Conservation (phyloP, 2,888 invertebrate species). For the Arctia plantaginis region DNA sequence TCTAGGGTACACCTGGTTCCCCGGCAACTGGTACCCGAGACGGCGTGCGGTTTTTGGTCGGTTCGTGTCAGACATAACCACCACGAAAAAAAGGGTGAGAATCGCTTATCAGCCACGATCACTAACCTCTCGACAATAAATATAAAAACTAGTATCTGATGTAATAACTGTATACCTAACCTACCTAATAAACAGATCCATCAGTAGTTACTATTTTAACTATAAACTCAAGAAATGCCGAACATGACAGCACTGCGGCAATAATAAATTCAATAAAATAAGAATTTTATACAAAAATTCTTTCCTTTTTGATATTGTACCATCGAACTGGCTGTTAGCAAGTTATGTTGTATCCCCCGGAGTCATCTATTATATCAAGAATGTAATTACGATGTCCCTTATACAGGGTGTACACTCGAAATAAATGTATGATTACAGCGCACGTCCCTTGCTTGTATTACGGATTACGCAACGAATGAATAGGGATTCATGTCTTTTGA, state of each 20-base stretch:
- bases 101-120: too few species aligned
- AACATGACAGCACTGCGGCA: not conserved
- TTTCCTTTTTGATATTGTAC: conserved; percentile 1
- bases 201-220: too few species aligned
- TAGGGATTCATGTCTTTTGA: conserved; percentile 14
- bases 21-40: too few species aligned
- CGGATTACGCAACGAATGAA: conserved; percentile 26
- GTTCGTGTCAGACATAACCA: too few species aligned
- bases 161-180: too few species aligned
- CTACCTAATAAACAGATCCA: too few species aligned
- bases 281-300: conserved; percentile 14
- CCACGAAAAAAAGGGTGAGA: too few species aligned
- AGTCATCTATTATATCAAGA: conserved; percentile 52
- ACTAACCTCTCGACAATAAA: too few species aligned
- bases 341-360: conserved; percentile 30
- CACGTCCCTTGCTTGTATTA: conserved; percentile 28
- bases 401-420: conserved; percentile 31
- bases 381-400: conserved; percentile 53
- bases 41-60: too few species aligned
- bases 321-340: conserved; percentile 8
- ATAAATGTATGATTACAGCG: conserved; percentile 54
- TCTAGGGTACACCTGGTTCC: too few species aligned
- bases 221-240: not conserved
- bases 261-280: conserved; percentile 13
- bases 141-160: too few species aligned